Evolutionary conservation across 2,797 vertebrate species (phyloP), one percentile per base, ranked within the genome.

Genomic region (Diceros bicornis): DNA sequence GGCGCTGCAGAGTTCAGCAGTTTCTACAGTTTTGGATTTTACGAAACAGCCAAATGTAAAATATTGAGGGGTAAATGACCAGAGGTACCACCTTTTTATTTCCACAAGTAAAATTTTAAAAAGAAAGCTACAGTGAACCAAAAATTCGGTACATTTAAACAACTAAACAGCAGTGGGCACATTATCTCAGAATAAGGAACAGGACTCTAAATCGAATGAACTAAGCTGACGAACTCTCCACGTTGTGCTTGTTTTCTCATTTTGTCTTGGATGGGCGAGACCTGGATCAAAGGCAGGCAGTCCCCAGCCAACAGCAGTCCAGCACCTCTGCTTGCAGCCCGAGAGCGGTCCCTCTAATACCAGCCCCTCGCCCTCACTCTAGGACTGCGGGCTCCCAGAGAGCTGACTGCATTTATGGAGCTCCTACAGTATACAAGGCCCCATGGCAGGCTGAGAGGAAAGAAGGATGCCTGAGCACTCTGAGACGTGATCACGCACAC

Each of bases 331-430:
- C 17, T 11, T 50, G 7, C 12, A 44, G 23, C 34, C 14, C 3
- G 0, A 59, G n/a, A 34, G 20, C 44, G 23, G 6, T 6, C 75
- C 47, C n/a, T 20, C 55, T 1, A 17, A 18, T 21, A 11, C 20
- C 25, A 29, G 37, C 37, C n/a, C 55, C 32, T 10, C 1, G 0
- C 21, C 62, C 18, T 72, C n/a, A 0, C 52, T 87, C 82, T 0
- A 47, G 64, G 44, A 25, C 29, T 21, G 21, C 34, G 57, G 55
- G 32, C 59, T 61, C 29, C 64, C 1, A 2, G 25, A 68, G 64
- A 47, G 0, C 10, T 7, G 34, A 4, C 0, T 4, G 10, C n/a
- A 20, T 21, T 55, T 11, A 32, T 11, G 47, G 29, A 47, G 18
- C 41, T 17, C n/a, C 59, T 27, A 8, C 5, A 14, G 69, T 4